Evolutionary conservation across 1,140 invertebrate genomes (phyloP).

Genomic region (Brachionus rotundiformis): DNA sequence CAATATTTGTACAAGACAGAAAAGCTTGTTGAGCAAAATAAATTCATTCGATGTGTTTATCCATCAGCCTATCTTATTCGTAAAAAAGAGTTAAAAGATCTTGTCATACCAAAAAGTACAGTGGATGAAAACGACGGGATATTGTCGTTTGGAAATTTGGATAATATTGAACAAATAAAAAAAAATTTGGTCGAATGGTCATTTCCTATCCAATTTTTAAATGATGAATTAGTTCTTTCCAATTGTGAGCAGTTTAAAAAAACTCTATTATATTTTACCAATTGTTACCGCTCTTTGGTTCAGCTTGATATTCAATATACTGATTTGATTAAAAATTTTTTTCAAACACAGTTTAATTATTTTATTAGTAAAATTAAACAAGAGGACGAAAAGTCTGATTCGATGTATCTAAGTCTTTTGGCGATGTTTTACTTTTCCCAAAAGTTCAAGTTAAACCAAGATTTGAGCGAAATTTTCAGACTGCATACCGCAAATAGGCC

Average conservation of each 20-base stretch:
- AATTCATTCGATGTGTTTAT: neutral
- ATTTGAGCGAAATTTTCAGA: neutral
- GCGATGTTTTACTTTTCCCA: constrained; percentile 7
- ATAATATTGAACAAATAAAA: neutral
- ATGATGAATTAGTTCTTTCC: neutral
- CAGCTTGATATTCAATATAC: neutral
- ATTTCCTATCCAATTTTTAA: neutral
- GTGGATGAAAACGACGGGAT: constrained; percentile 14
- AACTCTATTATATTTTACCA: neutral
- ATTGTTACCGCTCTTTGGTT: neutral
- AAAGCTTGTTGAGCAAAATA: neutral
- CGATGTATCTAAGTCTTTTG: neutral
- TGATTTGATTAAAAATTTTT: neutral
- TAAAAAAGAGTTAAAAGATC: neutral
- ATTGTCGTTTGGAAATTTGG: neutral
- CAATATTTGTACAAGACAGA: neutral
- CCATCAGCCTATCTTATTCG: neutral
- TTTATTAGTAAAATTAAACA: neutral
- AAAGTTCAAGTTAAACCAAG: neutral
- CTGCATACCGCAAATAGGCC: neutral
- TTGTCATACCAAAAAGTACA: neutral
- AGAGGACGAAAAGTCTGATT: neutral
- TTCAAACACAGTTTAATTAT: neutral
- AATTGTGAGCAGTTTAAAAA: neutral
- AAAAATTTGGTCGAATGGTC: neutral